Evolutionary conservation across 2,113 vertebrate genomes (phyloP), one percentile per base, ranked within the genome.

Genomic region (Notechis scutatus): DNA sequence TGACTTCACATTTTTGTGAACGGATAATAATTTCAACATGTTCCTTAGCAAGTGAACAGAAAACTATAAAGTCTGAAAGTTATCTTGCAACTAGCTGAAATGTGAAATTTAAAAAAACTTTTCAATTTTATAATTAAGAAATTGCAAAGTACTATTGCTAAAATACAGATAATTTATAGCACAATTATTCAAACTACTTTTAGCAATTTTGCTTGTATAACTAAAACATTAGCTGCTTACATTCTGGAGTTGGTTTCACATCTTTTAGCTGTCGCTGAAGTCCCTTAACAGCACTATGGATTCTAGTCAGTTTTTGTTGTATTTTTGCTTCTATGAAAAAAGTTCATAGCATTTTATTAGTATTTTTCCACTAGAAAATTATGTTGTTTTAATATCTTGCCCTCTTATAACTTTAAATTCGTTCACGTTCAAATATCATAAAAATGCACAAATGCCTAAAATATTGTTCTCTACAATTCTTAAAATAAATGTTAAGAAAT

Each of bases 241-340:
- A 97, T 64, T 98, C 97, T 57, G 98, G 97, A 94, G 98, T 98
- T 52, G 98, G 98, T 90, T 98, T 98, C 93, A 98, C 97, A 92
- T 99, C 98, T 95, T 95, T 97, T 81, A 99, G 96, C 59, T 99
- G 98, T 92, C 93, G 97, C 94, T 99, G 98, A 96, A 99, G 98
- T 93, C 94, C 98, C 93, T 96, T 98, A 89, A 99, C 98, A 5
- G 96, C 97, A 85, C 97, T 97, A 92, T 97, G 96, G 96, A 99
- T 98, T 97, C 98, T 98, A 93, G 97, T 94, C 10, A 99, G 96
- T 39, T 98, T 98, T 93, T 98, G 98, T 88, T 98, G 97, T 86
- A 98, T 96, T 95, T 97, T 98, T 87, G 95, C 89, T 96, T 97
- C 99, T 99, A 86, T 92, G 93, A 91, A 94, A 95, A 97, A 87